Base-by-base conservation (phyloP, 1,140 invertebrate genomes). In the Drosophila sulfurigaster region DNA sequence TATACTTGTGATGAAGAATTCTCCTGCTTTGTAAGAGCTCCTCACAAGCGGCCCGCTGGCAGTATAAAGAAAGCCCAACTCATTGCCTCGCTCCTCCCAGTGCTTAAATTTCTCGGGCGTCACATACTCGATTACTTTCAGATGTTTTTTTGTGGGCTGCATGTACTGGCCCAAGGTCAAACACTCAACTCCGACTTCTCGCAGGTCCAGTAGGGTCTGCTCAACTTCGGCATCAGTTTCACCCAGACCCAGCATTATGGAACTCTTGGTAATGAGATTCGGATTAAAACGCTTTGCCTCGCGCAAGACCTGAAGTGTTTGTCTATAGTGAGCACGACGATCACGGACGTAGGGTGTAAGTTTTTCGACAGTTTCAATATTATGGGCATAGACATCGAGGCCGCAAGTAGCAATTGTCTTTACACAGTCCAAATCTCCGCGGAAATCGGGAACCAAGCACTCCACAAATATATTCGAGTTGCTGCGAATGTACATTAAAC, bases 161-260 rank as follows among this genome's bases (percentile, higher is more conserved):
- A 99, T 99, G 92, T 99, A 99, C 92, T 99, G 99, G 0, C 99
- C 99, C 5, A 99, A 93, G 1, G 99, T 99, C 0, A 99, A 82
- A 92, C 98, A 99, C 91, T 99, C 98, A 0, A 99, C 99, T 28
- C 96, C 96, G 35, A 94, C 95, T 13, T 93, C 91, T 68, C 95
- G 94, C 3, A 99, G 93, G 94, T 99, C 98, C 93, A 94, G 94
- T 94, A 99, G 95, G 6, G 98, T 98, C 93, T 97, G 95, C 86
- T 96, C 94, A 6, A 99, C 94, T 94, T 99, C 96, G 60, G 96
- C 95, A 91, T 99, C 98, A 1, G 96, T 97, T 94, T 99, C 99
- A 0, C 99, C 99, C 1, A 99, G 93, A 5, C 99, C 99, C 11
- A 99, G 93, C 99, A 99, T 99, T 70, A 99, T 97, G 0, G 99